Evolutionary conservation across 1,140 invertebrate species (phyloP).

Genomic region (Chionoecetes opilio): DNA sequence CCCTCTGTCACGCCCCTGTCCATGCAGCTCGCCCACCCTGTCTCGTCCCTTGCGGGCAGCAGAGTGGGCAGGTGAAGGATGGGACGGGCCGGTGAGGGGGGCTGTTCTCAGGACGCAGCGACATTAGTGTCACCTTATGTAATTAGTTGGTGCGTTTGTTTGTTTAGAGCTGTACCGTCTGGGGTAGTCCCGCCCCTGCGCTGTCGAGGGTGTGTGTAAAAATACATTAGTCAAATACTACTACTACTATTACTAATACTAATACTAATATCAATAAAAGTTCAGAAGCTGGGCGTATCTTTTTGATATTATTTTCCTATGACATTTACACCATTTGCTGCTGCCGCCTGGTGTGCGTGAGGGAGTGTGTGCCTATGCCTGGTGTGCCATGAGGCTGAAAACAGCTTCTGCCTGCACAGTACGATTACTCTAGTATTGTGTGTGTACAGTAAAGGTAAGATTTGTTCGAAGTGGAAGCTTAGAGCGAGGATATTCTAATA

Average conservation of each 20-base stretch:
- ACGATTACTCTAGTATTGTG: no score
- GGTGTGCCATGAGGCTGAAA: no score
- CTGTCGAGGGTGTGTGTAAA: slow-evolving; percentile 24
- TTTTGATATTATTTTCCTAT: not conserved
- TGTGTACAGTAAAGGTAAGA: no score
- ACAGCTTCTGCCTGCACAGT: no score
- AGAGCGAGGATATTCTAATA: no score
- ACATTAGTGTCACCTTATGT: slow-evolving; percentile 20
- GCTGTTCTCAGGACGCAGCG: not conserved
- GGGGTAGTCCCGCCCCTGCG: slow-evolving; percentile 10
- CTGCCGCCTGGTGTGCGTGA: no score
- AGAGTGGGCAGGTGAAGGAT: not conserved
- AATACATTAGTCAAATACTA: slow-evolving; percentile 5
- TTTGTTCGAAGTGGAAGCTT: no score
- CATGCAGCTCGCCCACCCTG: not conserved
- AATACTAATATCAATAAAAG: slow-evolving; percentile 32
- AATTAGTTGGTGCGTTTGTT: slow-evolving; percentile 11
- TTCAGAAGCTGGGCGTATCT: not conserved
- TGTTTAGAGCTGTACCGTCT: slow-evolving; percentile 28
- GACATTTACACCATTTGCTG: not conserved
- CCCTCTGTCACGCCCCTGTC: not conserved
- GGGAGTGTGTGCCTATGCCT: no score
- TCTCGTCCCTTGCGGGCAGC: not conserved
- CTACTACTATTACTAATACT: not conserved
- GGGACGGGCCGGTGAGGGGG: not conserved